Evolutionary conservation across 2,113 vertebrate species (phyloP).

Genomic region (Odocoileus hemionus): DNA sequence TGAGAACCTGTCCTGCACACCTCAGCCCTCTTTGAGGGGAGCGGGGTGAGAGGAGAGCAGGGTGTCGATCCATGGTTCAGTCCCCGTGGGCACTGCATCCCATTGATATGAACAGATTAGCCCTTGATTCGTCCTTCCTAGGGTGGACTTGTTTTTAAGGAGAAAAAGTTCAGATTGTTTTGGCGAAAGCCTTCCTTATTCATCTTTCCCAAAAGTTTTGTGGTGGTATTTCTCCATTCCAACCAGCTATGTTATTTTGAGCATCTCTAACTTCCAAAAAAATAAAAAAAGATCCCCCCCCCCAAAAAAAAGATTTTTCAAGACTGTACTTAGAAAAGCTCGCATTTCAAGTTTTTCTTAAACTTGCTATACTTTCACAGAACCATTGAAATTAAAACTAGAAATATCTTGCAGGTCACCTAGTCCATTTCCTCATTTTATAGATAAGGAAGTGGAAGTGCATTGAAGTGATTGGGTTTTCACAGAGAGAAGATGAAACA

Average conservation of each 20-base stretch:
- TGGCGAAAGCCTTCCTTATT: not conserved
- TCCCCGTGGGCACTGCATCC: not conserved
- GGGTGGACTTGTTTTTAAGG: not conserved
- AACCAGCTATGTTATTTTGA: slow-evolving; percentile 23
- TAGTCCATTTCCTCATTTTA: not conserved
- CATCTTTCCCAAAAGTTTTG: not conserved
- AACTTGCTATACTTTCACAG: not conserved
- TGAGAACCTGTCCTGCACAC: not conserved
- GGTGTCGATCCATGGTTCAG: not conserved
- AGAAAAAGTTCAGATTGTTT: not conserved
- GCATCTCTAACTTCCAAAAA: not conserved
- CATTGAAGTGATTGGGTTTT: not conserved
- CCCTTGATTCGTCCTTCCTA: not conserved
- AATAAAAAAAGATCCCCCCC: not conserved
- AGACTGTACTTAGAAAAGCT: not conserved
- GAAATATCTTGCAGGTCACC: not conserved
- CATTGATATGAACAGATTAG: not conserved
- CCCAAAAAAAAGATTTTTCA: not conserved
- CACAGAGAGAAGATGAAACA: not conserved
- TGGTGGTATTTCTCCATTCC: slow-evolving; percentile 25
- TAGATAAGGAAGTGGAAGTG: not conserved
- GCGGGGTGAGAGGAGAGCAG: not conserved
- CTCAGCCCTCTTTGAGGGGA: not conserved
- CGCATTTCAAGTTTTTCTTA: slow-evolving; percentile 9
- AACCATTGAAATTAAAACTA: slow-evolving; percentile 13